Percentiles rank a stretch among this genome's conserved stretches.
These are phyloP conservation scores for Fulmarus glacialis DNA, from an alignment of 2,113 vertebrate genomes.

Conservation along the genomic window DNA sequence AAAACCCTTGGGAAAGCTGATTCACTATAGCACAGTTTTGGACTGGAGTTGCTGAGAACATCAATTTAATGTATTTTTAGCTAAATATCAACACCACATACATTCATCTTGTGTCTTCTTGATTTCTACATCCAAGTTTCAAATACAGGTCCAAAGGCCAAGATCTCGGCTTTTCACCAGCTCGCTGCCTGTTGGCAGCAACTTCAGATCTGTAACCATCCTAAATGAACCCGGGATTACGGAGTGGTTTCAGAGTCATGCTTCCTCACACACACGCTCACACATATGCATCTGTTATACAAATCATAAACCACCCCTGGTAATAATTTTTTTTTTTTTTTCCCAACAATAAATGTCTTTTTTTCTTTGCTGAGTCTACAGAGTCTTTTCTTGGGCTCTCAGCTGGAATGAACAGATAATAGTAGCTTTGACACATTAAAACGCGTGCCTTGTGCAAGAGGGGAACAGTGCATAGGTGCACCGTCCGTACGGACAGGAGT, in stretches of 20 bases:
- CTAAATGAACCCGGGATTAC: not conserved
- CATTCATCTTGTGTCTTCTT: not conserved
- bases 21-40: not conserved
- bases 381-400: not conserved
- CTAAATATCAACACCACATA: not conserved
- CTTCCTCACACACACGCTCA: too few relatives aligned
- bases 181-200: not conserved
- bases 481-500: fast-evolving
- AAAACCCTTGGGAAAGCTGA: not conserved
- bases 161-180: not conserved
- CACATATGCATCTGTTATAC: not conserved
- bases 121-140: not conserved
- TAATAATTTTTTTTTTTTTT: not conserved
- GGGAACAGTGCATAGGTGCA: not conserved
- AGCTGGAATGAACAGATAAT: not conserved
- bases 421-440: not conserved
- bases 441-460: fast-evolving
- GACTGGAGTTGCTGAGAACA: not conserved
- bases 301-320: not conserved
- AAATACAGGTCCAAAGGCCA: not conserved
- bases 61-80: not conserved
- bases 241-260: not conserved
- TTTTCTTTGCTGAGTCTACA: not conserved
- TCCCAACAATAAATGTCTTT: too few relatives aligned
- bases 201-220: not conserved